Conservation (phyloP, 1,140 invertebrate species). For the Atopsyche davidsoni region DNA sequence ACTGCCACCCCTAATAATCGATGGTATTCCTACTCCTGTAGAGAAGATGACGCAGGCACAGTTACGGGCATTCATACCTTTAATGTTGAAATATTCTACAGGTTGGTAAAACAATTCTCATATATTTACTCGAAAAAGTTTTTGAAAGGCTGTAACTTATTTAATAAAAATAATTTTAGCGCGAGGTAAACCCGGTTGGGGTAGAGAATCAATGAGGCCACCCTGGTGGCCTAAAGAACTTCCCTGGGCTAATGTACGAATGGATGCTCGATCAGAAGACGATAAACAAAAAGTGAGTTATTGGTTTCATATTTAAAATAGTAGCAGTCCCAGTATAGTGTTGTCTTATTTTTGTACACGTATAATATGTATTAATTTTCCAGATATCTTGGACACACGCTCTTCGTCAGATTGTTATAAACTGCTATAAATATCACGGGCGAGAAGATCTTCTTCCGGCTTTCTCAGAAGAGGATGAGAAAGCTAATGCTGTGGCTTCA, state of each 20-base stretch:
- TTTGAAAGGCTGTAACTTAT: not conserved
- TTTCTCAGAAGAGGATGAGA: constrained; percentile 88
- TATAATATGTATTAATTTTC: constrained; percentile 25
- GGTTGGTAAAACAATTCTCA: constrained; percentile 40
- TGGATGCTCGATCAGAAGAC: constrained; percentile 93
- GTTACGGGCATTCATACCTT: constrained; percentile 90
- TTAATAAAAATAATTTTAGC: constrained; percentile 46
- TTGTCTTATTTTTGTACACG: constrained; percentile 24
- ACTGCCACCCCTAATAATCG: constrained; percentile 90
- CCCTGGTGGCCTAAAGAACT: constrained; percentile 97
- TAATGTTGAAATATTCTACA: constrained; percentile 97
- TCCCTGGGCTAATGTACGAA: constrained; percentile 95
- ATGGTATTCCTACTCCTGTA: constrained; percentile 95
- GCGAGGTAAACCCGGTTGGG: constrained; percentile 95
- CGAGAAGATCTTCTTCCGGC: constrained; percentile 91
- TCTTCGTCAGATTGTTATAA: constrained; percentile 94
- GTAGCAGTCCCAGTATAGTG: constrained; percentile 15
- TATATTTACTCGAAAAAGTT: too few species aligned
- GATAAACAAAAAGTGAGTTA: constrained; percentile 88
- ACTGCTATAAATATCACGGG: constrained; percentile 97
- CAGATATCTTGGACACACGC: constrained; percentile 98
- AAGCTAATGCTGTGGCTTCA: constrained; percentile 50
- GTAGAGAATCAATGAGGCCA: constrained; percentile 87
- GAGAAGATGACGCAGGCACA: constrained; percentile 99
- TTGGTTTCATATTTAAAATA: constrained; percentile 4